phyloP scores from a whole-genome alignment of 2,113 vertebrate species.

The Phrynosoma platyrhinos region DNA sequence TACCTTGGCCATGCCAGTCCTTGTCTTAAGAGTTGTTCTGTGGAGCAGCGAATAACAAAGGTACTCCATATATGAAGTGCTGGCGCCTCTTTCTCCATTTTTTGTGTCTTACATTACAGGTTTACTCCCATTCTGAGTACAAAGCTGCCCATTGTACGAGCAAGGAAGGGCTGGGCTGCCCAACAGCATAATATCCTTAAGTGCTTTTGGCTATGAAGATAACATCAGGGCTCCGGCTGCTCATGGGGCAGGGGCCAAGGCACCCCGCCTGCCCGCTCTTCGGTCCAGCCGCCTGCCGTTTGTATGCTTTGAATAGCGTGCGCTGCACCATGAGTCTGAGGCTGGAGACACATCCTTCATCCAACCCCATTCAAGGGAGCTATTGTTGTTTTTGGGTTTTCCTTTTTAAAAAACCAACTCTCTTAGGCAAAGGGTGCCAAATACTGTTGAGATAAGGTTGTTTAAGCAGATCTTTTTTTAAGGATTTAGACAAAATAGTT shows the following conservation, averaged over 20 bases:
- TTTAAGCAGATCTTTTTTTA: slow-evolving; percentile 73
- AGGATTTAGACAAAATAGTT: slow-evolving; percentile 79
- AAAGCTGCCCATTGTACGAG: slow-evolving; percentile 82
- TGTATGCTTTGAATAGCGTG: slow-evolving; percentile 63
- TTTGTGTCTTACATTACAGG: slow-evolving; percentile 36
- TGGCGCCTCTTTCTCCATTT: background rate
- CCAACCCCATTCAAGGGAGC: slow-evolving; percentile 57
- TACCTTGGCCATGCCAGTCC: background rate
- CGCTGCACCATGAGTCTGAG: slow-evolving; percentile 54
- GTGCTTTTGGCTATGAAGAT: slow-evolving; percentile 80
- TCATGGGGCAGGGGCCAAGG: slow-evolving; percentile 52
- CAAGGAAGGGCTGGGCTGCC: slow-evolving; percentile 85
- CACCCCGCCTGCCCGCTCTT: background rate
- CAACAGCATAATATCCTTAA: slow-evolving; percentile 81
- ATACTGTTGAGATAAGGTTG: slow-evolving; percentile 75
- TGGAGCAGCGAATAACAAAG: background rate
- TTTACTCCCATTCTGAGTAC: slow-evolving; percentile 45
- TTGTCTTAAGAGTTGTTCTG: background rate
- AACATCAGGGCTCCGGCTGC: slow-evolving; percentile 78
- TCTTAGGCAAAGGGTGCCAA: slow-evolving; percentile 62
- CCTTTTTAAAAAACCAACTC: slow-evolving; percentile 24
- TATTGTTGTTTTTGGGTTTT: slow-evolving; percentile 63
- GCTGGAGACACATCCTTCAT: slow-evolving; percentile 61
- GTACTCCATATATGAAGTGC: background rate
- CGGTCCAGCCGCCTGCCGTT: slow-evolving; percentile 57